A percentile compares a stretch with the other conserved stretches of the same genome.
Conservation (phyloP, 2,797 vertebrate species). For the Simalia tracyae region DNA sequence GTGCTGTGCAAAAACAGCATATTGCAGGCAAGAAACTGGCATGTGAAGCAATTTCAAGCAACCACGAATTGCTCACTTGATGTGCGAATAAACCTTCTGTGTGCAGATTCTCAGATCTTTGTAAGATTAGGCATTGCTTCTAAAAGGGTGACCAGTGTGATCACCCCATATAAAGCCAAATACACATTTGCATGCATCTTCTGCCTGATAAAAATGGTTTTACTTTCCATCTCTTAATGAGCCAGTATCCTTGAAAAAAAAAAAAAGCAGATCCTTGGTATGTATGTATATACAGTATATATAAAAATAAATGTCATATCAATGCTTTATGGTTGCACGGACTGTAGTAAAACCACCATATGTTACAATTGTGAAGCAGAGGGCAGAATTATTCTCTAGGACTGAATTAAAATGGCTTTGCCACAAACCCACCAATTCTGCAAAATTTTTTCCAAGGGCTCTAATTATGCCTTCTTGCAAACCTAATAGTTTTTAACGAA, state of each 20-base stretch:
- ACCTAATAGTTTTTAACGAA: conserved; percentile 2
- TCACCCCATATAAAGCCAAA: neutral
- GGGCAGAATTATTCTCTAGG: neutral
- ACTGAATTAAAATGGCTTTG: neutral
- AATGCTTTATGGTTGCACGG: neutral
- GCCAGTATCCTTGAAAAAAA: neutral
- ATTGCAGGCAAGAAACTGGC: neutral
- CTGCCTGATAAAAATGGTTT: neutral
- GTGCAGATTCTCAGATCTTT: neutral
- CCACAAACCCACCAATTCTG: conserved; percentile 12
- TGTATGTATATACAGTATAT: neutral
- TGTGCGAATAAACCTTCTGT: neutral
- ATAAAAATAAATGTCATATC: neutral
- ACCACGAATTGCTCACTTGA: neutral
- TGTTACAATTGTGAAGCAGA: neutral
- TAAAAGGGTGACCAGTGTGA: neutral
- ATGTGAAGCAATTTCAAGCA: neutral
- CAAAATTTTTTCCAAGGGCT: neutral
- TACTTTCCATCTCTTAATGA: neutral
- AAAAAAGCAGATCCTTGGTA: neutral
- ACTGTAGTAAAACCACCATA: neutral
- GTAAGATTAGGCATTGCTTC: neutral
- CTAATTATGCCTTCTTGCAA: neutral
- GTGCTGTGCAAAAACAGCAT: neutral
- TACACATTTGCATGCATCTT: neutral